Base-by-base conservation (phyloP, 2,888 invertebrate species). In the Oxytorus armatus region DNA sequence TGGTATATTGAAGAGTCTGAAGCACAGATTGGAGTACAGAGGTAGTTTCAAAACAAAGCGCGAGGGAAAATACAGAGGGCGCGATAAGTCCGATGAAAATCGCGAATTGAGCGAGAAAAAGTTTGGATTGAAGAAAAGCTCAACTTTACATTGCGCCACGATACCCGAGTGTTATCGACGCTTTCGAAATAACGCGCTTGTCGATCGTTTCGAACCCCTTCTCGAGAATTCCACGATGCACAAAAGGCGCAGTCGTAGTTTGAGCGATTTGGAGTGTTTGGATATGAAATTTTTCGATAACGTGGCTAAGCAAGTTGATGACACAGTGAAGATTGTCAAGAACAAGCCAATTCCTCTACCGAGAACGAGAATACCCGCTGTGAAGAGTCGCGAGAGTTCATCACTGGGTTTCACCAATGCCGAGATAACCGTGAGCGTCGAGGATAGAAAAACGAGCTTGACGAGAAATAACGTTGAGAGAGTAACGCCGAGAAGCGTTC, bases 171-270 rank as follows among this genome's bases (percentile, higher is more conserved):
- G 80, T 55, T 84, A 83, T 68, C 79, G 81, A 36, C 82, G 80
- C 23, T 84, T 83, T 47, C 77, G 81, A 1, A 72, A 61, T 29
- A 70, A 73, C 47, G 49, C 78, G 16, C 39, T 47, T 1, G 44
- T 33, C 14, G 76, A 79, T 3, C 16, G 29, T 11, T 61, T 57
- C 36, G 79, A 72, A 21, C n/a, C 76, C 1, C 10, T 72, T 0
- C 10, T 23, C 10, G 69, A 72, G 18, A 47, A 70, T 53, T 36
- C 72, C 0, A 57, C 51, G 21, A 42, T 65, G 7, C 36, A 39
- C n/a, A 86, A 87, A 18, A 59, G 88, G n/a, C 87, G 86, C n/a
- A 88, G 88, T 7, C 80, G 86, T 0, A 89, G 89, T 51, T 77
- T 89, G 53, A 87, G 87, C 42, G 88, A 89, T 63, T 74, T 89